phyloP scores from a whole-genome alignment of 2,888 invertebrate species.

The Beris morrisii region DNA sequence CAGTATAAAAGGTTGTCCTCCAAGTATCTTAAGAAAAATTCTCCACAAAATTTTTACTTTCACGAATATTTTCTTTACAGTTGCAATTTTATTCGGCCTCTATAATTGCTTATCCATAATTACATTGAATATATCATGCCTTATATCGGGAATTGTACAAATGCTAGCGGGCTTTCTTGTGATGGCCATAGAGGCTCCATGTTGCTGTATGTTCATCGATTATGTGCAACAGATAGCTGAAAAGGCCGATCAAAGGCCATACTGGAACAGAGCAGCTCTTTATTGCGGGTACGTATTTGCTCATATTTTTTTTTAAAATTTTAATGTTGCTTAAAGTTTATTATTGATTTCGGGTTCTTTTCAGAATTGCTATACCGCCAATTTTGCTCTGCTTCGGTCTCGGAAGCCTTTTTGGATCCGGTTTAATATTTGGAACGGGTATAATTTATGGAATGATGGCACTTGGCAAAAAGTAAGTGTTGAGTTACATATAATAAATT shows the following conservation, averaged over 20 bases:
- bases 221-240: slow-evolving; percentile 86
- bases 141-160: slow-evolving; percentile 81
- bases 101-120: slow-evolving; percentile 73
- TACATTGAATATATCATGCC: slow-evolving; percentile 63
- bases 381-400: slow-evolving; percentile 76
- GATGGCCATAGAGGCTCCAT: slow-evolving; percentile 91
- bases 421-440: slow-evolving; percentile 85
- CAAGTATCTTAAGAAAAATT: no score
- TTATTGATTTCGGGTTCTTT: slow-evolving; percentile 39
- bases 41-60: no score
- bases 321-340: background rate
- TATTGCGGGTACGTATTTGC: slow-evolving; percentile 77
- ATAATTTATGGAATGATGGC: slow-evolving; percentile 93
- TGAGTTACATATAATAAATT: slow-evolving; percentile 9
- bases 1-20: no score
- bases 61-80: slow-evolving; percentile 59
- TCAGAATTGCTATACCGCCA: slow-evolving; percentile 78
- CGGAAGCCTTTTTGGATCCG: slow-evolving; percentile 82
- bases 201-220: slow-evolving; percentile 95
- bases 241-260: slow-evolving; percentile 79
- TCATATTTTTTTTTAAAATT: background rate
- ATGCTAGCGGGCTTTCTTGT: slow-evolving; percentile 87
- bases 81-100: slow-evolving; percentile 81
- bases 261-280: slow-evolving; percentile 84
- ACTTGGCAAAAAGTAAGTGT: slow-evolving; percentile 89